A percentile compares a stretch with the other conserved stretches of the same genome.
phyloP scores from a whole-genome alignment of 2,888 invertebrate species.

The Cybosia mesomella region DNA sequence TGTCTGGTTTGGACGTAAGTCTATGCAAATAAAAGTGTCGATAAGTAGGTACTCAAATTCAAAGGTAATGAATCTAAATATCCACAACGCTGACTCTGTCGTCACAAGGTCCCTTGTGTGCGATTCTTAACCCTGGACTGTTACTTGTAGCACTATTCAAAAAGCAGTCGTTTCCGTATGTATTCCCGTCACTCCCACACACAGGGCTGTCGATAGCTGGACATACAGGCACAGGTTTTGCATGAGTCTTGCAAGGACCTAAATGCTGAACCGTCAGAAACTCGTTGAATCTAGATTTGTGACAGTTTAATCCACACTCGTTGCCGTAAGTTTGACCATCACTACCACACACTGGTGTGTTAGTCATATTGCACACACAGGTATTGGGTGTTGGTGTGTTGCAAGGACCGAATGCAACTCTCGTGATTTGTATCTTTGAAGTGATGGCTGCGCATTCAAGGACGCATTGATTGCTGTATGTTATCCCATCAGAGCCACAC shows the following conservation, averaged over 20 bases:
- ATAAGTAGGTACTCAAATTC: background rate
- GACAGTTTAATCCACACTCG: constrained; percentile 14
- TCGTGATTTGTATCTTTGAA: constrained; percentile 4
- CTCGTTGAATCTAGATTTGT: constrained; percentile 6
- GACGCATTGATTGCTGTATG: constrained; percentile 14
- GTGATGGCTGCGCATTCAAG: constrained; percentile 8
- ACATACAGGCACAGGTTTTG: constrained; percentile 2
- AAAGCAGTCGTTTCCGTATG: constrained; percentile 12
- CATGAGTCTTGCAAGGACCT: constrained; percentile 8
- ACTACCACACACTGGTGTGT: constrained; percentile 16
- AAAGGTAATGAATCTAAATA: constrained; percentile 12
- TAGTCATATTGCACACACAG: background rate
- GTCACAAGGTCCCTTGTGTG: constrained; percentile 13
- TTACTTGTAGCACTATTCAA: constrained; percentile 10
- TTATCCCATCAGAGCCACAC: constrained; percentile 17
- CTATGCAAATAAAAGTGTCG: background rate
- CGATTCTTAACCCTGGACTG: background rate
- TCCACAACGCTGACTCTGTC: constrained; percentile 26
- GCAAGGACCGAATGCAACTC: background rate
- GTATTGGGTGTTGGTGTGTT: background rate
- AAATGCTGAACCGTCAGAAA: background rate
- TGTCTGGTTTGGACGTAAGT: background rate
- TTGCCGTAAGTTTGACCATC: constrained; percentile 21
- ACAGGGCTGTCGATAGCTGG: constrained; percentile 1
- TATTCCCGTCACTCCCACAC: constrained; percentile 20